Evolutionary conservation across 1,140 invertebrate species (phyloP).

Genomic region (Pectinophora gossypiella): DNA sequence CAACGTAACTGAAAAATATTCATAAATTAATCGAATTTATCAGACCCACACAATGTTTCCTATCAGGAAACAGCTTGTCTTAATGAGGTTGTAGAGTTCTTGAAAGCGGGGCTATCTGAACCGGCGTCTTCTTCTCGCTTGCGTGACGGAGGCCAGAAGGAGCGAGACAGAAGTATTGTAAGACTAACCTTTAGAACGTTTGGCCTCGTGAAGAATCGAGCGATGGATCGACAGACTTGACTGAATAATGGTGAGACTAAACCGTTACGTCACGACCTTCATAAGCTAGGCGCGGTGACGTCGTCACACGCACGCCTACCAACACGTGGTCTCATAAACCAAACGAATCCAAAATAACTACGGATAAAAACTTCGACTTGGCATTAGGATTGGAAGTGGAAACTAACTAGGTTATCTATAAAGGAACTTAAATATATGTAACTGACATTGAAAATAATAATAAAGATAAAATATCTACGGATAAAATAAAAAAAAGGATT

Average conservation of each 20-base stretch:
- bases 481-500: constrained; percentile 36
- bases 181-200: constrained; percentile 34
- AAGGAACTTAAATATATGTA: too few relatives aligned
- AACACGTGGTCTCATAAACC: constrained; percentile 42
- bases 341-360: constrained; percentile 18
- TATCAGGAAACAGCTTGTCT: neutral
- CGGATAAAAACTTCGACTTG: constrained; percentile 11
- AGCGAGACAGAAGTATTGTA: constrained; percentile 30
- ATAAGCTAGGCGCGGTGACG: constrained; percentile 47
- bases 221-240: constrained; percentile 42
- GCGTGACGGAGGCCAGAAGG: constrained; percentile 5
- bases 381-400: too few relatives aligned
- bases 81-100: constrained; percentile 9
- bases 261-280: constrained; percentile 65
- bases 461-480: too few relatives aligned
- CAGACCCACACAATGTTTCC: neutral
- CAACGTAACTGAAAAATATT: neutral
- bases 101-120: constrained; percentile 12
- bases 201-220: constrained; percentile 54
- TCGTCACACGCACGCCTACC: constrained; percentile 44
- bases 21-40: neutral
- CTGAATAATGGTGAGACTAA: constrained; percentile 46
- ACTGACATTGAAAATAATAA: too few relatives aligned
- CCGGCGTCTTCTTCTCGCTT: constrained; percentile 1
- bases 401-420: too few relatives aligned